Conservation (phyloP, 2,888 invertebrate genomes). For the Stenodera caucasica region DNA sequence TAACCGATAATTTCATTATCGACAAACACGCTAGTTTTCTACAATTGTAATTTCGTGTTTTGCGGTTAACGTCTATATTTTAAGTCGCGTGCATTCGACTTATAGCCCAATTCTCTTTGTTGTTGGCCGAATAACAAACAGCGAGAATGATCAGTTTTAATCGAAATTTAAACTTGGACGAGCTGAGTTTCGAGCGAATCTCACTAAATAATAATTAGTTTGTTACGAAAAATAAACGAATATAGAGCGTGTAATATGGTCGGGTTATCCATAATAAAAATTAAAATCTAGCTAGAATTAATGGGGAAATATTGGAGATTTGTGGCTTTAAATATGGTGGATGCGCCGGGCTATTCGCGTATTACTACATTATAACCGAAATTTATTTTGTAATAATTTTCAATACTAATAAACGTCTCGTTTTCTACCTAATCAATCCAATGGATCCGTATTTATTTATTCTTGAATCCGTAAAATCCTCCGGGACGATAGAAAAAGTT, state of each 20-base stretch:
- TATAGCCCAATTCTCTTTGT: background rate
- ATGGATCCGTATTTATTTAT: too few species aligned
- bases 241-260: too few species aligned
- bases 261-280: background rate
- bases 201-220: too few species aligned
- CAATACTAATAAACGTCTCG: too few species aligned
- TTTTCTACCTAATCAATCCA: too few species aligned
- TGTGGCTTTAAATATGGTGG: background rate
- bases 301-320: background rate
- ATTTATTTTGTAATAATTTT: background rate
- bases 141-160: background rate
- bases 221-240: too few species aligned
- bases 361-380: background rate
- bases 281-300: background rate
- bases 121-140: background rate
- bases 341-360: background rate
- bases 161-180: background rate
- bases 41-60: background rate
- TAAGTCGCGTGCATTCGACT: background rate
- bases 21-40: background rate
- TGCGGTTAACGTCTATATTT: background rate
- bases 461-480: too few species aligned
- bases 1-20: constrained; percentile 3
- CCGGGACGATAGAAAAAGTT: background rate
- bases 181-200: too few species aligned